These are phyloP conservation scores for Alligator sinensis DNA, from an alignment of 2,113 vertebrate genomes.

Conservation along the genomic window DNA sequence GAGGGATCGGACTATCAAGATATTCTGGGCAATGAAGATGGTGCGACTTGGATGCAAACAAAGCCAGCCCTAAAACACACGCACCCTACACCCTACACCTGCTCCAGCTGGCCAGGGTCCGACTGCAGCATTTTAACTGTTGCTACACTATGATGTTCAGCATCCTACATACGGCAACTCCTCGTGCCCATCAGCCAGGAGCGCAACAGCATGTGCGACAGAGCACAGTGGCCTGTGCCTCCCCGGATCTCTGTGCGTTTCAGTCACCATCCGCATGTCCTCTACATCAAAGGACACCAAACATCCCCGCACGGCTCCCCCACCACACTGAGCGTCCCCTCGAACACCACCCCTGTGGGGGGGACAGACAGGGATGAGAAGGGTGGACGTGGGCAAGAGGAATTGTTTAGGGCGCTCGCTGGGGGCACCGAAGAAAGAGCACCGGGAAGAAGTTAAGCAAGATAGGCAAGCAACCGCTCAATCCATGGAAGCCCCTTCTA, in stretches of 20 bases:
- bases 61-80: not conserved
- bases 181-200: not conserved
- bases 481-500: not conserved
- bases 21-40: not conserved
- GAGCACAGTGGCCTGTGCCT: not conserved
- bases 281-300: not conserved
- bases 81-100: not conserved
- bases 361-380: not conserved
- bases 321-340: not conserved
- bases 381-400: not conserved
- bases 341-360: not conserved
- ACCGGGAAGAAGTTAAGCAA: not conserved
- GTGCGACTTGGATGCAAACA: not conserved
- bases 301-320: not conserved
- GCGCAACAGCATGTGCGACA: not conserved
- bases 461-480: not conserved
- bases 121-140: not conserved
- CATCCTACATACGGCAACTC: not conserved
- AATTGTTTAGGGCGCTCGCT: not conserved
- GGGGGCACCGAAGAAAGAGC: not conserved
- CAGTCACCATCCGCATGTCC: not conserved
- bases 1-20: too few relatives aligned
- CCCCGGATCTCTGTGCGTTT: not conserved
- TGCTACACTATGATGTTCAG: not conserved
- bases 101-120: not conserved